Conservation (phyloP, 2,888 invertebrate genomes). For the Pyrochroa serraticornis region DNA sequence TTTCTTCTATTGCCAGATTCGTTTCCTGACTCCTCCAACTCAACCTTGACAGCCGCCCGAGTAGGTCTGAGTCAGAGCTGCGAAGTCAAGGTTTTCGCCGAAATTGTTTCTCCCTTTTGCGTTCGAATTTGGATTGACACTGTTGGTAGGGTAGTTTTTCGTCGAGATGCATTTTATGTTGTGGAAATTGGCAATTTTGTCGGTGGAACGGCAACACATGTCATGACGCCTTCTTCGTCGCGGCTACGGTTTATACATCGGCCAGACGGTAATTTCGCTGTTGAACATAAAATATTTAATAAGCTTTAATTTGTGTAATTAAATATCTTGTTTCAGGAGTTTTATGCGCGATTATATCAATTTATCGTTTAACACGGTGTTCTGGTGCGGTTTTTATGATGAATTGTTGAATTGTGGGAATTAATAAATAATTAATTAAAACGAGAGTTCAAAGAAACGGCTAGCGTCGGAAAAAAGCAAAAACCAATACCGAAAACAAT, state of each 20-base stretch:
- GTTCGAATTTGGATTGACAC: too few species aligned
- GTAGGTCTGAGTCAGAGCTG: too few species aligned
- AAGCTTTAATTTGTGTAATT: conserved; percentile 11
- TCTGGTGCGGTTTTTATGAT: neutral
- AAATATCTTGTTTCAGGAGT: conserved; percentile 4
- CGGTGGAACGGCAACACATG: too few species aligned
- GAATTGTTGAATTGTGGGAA: conserved; percentile 3
- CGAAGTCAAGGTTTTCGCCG: too few species aligned
- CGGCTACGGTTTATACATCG: neutral
- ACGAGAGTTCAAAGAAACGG: neutral
- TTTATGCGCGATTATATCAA: conserved; percentile 3
- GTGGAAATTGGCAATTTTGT: too few species aligned
- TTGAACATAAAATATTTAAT: conserved; percentile 11
- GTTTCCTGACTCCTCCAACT: too few species aligned
- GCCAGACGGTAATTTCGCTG: neutral
- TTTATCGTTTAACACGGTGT: conserved; percentile 1
- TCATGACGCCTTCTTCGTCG: too few species aligned
- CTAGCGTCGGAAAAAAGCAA: neutral
- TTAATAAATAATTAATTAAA: conserved; percentile 14
- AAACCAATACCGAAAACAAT: conserved; percentile 1
- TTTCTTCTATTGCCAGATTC: too few species aligned
- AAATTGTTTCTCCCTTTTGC: too few species aligned
- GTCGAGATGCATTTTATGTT: too few species aligned
- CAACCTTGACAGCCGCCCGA: too few species aligned
- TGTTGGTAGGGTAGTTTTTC: too few species aligned